Percentiles rank a stretch among this genome's conserved stretches.
These are phyloP conservation scores for Arctopsyche grandis DNA, from an alignment of 1,140 invertebrate species.

Conservation along the genomic window DNA sequence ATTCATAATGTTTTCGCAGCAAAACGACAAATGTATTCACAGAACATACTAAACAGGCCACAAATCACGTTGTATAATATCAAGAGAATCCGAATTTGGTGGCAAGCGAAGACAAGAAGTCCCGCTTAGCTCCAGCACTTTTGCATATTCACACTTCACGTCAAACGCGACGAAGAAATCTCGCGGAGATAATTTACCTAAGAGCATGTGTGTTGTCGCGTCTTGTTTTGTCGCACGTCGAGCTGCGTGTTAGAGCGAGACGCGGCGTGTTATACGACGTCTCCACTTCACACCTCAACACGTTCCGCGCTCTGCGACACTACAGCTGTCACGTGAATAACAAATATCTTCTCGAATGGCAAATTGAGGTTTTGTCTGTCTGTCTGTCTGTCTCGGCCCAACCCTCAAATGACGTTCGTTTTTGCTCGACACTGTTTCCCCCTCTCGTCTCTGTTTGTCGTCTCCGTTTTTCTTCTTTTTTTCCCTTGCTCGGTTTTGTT, in stretches of 20 bases:
- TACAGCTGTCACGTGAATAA: slow-evolving; percentile 55
- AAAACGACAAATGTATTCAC: too few relatives aligned
- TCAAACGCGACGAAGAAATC: slow-evolving; percentile 51
- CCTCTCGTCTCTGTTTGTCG: background rate
- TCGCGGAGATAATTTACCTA: slow-evolving; percentile 51
- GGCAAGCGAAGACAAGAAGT: background rate
- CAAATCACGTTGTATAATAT: too few relatives aligned
- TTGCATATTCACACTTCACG: slow-evolving; percentile 39
- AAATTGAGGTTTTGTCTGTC: slow-evolving; percentile 52
- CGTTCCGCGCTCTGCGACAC: slow-evolving; percentile 32
- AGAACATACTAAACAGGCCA: too few relatives aligned
- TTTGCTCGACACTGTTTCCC: too few relatives aligned
- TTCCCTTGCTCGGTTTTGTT: background rate
- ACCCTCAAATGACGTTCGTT: slow-evolving; percentile 31
- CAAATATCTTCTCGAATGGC: slow-evolving; percentile 49
- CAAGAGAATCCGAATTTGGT: too few relatives aligned
- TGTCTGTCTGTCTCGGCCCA: slow-evolving; percentile 8
- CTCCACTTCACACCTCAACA: slow-evolving; percentile 45
- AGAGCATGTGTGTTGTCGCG: slow-evolving; percentile 41
- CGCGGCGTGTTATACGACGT: background rate
- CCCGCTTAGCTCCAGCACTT: slow-evolving; percentile 4
- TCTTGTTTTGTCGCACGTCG: slow-evolving; percentile 17
- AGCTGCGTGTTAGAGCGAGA: slow-evolving; percentile 30
- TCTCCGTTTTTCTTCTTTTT: background rate
- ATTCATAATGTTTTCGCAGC: too few relatives aligned